Conservation (phyloP, 2,113 vertebrate genomes). For the Charina bottae region DNA sequence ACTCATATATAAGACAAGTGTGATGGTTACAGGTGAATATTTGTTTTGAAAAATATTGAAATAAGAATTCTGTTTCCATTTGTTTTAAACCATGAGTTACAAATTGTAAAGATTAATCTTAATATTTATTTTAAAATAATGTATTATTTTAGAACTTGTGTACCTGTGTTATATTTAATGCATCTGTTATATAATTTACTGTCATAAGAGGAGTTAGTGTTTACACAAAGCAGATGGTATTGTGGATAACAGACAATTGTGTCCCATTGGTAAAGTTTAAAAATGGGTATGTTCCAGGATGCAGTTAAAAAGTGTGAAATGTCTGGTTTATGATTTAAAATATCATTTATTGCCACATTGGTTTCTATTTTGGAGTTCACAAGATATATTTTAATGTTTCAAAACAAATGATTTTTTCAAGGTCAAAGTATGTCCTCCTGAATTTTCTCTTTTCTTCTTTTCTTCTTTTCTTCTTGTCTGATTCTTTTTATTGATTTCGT, state of each 20-base stretch:
- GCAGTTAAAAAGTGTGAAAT: constrained; percentile 3
- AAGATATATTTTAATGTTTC: background rate
- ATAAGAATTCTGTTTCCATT: background rate
- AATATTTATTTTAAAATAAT: constrained; percentile 6
- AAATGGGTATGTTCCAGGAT: constrained; percentile 32
- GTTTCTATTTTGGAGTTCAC: background rate
- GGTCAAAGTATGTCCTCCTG: background rate
- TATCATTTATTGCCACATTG: background rate
- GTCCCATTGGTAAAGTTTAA: constrained; percentile 24
- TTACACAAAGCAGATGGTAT: constrained; percentile 15
- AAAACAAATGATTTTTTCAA: constrained; percentile 15
- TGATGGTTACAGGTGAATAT: background rate
- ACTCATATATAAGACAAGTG: background rate
- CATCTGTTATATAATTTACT: constrained; percentile 34
- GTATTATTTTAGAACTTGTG: constrained; percentile 11
- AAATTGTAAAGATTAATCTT: background rate
- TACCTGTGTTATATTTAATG: constrained; percentile 2
- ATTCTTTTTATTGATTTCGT: background rate
- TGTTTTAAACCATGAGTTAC: background rate
- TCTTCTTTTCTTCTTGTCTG: no score
- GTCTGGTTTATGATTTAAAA: constrained; percentile 10
- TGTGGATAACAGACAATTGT: constrained; percentile 17
- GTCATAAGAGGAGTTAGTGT: constrained; percentile 8
- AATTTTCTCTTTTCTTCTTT: background rate
- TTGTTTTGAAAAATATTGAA: background rate